phyloP scores from a whole-genome alignment of 30 jellyfish, hydroid and myxozoan genomes.

The Turritopsis dohrnii region DNA sequence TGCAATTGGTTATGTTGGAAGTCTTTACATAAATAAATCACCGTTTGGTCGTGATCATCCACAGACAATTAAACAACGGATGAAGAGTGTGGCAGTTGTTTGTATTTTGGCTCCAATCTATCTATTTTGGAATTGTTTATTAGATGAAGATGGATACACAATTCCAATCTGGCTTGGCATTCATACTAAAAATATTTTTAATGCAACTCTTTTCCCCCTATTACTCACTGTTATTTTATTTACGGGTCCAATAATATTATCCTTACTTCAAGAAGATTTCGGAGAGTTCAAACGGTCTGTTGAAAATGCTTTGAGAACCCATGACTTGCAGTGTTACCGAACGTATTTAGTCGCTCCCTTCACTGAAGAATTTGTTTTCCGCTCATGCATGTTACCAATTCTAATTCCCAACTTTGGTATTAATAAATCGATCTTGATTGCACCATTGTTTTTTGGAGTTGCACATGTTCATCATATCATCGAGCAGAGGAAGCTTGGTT shows the following conservation, averaged over 20 bases:
- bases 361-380: constrained; percentile 90
- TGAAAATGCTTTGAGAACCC: not conserved
- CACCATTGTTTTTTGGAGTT: constrained; percentile 91
- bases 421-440: constrained; percentile 38
- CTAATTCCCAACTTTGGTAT: constrained; percentile 62
- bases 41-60: constrained; percentile 90
- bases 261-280: constrained; percentile 23
- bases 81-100: constrained; percentile 56
- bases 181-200: constrained; percentile 32
- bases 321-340: not conserved
- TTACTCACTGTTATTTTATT: constrained; percentile 63
- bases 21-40: constrained; percentile 52
- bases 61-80: constrained; percentile 56
- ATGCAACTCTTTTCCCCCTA: constrained; percentile 55
- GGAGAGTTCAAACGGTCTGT: not conserved
- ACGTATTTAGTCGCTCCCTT: constrained; percentile 76
- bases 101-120: constrained; percentile 53
- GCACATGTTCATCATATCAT: constrained; percentile 91
- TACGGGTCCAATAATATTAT: constrained; percentile 66
- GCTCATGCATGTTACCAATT: constrained; percentile 93
- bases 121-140: constrained; percentile 13
- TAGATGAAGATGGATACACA: constrained; percentile 3
- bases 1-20: constrained; percentile 69
- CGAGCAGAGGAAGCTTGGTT: constrained; percentile 52
- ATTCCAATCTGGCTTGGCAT: constrained; percentile 58